Evolutionary conservation across 1,140 invertebrate species (phyloP).

Genomic region (Charaxes varanes): DNA sequence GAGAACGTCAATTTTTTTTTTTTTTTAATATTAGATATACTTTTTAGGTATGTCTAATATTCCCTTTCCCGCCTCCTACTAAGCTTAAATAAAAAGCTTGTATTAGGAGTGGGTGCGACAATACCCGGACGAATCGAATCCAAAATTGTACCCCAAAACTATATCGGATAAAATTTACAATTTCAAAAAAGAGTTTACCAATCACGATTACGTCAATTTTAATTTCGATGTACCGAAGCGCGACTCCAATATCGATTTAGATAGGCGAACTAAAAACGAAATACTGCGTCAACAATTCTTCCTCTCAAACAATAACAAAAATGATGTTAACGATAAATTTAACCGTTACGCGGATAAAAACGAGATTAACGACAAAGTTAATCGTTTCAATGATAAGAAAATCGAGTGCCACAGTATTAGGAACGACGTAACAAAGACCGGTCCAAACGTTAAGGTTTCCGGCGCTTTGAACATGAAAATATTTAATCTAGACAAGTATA

Average conservation of each 20-base stretch:
- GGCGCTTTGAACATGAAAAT: constrained; percentile 62
- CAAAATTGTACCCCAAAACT: constrained; percentile 45
- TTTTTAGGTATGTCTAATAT: no score
- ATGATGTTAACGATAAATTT: constrained; percentile 52
- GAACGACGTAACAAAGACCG: constrained; percentile 55
- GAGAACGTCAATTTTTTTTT: no score
- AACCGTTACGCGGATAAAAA: constrained; percentile 52
- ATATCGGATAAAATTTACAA: constrained; percentile 54
- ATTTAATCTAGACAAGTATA: constrained; percentile 55
- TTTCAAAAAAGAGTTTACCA: constrained; percentile 62
- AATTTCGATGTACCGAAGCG: constrained; percentile 27
- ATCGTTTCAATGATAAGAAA: constrained; percentile 51
- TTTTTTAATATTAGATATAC: no score
- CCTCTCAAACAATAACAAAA: constrained; percentile 38
- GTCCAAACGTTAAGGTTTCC: constrained; percentile 46
- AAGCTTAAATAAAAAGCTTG: no score
- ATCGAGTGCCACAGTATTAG: constrained; percentile 66
- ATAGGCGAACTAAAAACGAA: constrained; percentile 49
- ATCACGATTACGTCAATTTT: constrained; percentile 55
- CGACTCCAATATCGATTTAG: constrained; percentile 32
- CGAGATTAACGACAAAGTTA: constrained; percentile 51
- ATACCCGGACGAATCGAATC: constrained; percentile 9
- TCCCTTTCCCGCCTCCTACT: no score
- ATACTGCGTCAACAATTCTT: constrained; percentile 59
- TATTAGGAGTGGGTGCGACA: no score